Percentiles rank a stretch among this genome's conserved stretches.
Evolutionary conservation across 1,140 invertebrate species (phyloP).

Genomic region (Diachasmimorpha longicaudata): DNA sequence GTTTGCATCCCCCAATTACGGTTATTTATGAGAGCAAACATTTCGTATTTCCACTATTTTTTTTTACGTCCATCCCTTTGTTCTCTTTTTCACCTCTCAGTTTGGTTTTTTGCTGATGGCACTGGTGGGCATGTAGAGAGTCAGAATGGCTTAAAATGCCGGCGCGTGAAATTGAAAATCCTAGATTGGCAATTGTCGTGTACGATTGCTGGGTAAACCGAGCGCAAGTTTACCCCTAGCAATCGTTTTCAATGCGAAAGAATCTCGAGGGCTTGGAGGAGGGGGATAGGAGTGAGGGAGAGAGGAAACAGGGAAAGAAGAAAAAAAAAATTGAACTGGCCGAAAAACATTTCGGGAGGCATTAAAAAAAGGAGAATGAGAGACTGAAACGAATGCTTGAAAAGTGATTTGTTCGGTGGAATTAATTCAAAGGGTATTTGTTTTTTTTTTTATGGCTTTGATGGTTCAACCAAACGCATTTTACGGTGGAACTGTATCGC

Average conservation of each 20-base stretch:
- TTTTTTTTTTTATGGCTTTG: neutral
- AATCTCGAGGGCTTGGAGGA: neutral
- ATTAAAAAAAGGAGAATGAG: neutral
- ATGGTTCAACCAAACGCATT: neutral
- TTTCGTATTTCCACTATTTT: too few relatives aligned
- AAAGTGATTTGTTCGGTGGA: slow-evolving; percentile 17
- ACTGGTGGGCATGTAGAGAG: too few relatives aligned
- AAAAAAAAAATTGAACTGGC: neutral
- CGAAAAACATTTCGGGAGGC: neutral
- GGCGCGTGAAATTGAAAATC: neutral
- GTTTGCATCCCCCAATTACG: too few relatives aligned
- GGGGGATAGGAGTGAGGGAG: neutral
- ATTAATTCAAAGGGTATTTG: neutral
- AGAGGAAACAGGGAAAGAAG: neutral
- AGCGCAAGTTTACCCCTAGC: slow-evolving; percentile 8
- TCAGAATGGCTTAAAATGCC: neutral
- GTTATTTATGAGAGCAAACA: too few relatives aligned
- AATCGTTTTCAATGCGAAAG: neutral
- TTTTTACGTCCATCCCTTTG: too few relatives aligned
- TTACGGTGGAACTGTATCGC: neutral
- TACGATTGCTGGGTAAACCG: slow-evolving; percentile 11
- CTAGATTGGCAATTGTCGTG: neutral
- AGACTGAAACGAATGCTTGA: slow-evolving; percentile 1
- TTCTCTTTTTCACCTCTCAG: too few relatives aligned
- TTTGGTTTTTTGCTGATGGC: too few relatives aligned